Conservation (phyloP, 2,113 vertebrate genomes). For the Chaetodon auriga region DNA sequence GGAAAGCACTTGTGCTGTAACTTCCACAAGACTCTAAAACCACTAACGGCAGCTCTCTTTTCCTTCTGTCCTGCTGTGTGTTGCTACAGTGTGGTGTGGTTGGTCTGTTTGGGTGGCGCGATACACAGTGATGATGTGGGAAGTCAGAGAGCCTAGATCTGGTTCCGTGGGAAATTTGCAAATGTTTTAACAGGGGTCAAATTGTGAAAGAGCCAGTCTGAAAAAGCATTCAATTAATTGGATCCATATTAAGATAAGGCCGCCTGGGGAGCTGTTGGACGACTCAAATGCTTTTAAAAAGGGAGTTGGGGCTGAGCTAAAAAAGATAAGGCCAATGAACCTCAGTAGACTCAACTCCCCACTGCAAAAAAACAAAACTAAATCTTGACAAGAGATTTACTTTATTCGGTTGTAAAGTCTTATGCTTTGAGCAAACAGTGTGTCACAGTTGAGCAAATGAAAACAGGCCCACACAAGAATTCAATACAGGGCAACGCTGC, state of each 20-base stretch:
- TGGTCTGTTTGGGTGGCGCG: constrained; percentile 53
- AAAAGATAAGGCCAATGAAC: constrained; percentile 65
- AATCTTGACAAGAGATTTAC: constrained; percentile 37
- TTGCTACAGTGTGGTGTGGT: constrained; percentile 26
- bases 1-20: constrained; percentile 6
- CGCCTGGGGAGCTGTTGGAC: constrained; percentile 65
- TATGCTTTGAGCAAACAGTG: constrained; percentile 33
- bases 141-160: constrained; percentile 52
- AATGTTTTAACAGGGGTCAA: constrained; percentile 69
- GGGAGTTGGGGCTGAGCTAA: constrained; percentile 49
- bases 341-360: constrained; percentile 56
- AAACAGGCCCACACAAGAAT: neutral
- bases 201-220: constrained; percentile 70
- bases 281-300: constrained; percentile 61
- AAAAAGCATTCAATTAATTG: constrained; percentile 78
- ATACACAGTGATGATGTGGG: constrained; percentile 45
- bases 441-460: constrained; percentile 29
- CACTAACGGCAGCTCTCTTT: constrained; percentile 52
- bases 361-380: constrained; percentile 34
- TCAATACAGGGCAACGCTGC: neutral
- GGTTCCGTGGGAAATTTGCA: constrained; percentile 77
- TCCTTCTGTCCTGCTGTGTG: constrained; percentile 32
- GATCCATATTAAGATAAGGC: constrained; percentile 82
- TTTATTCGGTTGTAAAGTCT: constrained; percentile 45
- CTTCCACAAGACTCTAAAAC: constrained; percentile 29